Percentiles rank a stretch among this genome's conserved stretches.
Conservation (phyloP, 2,888 invertebrate species). For the Himalopsyche kuldschensis region DNA sequence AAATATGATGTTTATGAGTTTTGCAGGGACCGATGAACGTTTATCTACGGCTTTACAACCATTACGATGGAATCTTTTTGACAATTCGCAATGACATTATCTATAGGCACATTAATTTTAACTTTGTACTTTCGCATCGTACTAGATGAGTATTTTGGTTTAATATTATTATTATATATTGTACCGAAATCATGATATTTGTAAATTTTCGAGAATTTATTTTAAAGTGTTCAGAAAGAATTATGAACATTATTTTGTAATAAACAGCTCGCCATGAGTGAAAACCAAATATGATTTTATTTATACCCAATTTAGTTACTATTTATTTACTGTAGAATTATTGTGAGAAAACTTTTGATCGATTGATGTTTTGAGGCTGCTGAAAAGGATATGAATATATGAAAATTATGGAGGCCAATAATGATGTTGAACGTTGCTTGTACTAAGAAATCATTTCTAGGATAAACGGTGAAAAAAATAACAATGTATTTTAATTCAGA, state of each 20-base stretch:
- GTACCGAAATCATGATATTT: conserved; percentile 16
- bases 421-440: too few species aligned
- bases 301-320: background rate
- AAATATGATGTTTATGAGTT: background rate
- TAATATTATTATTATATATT: conserved; percentile 17
- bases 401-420: too few species aligned
- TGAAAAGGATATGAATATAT: too few species aligned
- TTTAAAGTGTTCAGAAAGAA: conserved; percentile 34
- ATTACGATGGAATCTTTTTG: background rate
- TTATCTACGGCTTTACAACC: conserved; percentile 2
- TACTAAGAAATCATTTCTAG: too few species aligned
- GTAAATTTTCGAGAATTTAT: conserved; percentile 36
- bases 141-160: conserved; percentile 13
- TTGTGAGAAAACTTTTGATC: background rate
- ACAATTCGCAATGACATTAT: background rate
- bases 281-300: background rate
- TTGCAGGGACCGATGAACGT: background rate
- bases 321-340: background rate
- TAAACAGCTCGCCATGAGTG: conserved; percentile 16
- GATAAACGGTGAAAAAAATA: too few species aligned
- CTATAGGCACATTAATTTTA: background rate
- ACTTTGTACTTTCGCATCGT: conserved; percentile 17
- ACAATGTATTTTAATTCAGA: too few species aligned
- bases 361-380: background rate
- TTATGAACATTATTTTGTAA: conserved; percentile 37